A percentile compares a stretch with the other conserved stretches of the same genome.
These are phyloP conservation scores for Stegastes partitus DNA, from an alignment of 2,113 vertebrate genomes.

Conservation along the genomic window DNA sequence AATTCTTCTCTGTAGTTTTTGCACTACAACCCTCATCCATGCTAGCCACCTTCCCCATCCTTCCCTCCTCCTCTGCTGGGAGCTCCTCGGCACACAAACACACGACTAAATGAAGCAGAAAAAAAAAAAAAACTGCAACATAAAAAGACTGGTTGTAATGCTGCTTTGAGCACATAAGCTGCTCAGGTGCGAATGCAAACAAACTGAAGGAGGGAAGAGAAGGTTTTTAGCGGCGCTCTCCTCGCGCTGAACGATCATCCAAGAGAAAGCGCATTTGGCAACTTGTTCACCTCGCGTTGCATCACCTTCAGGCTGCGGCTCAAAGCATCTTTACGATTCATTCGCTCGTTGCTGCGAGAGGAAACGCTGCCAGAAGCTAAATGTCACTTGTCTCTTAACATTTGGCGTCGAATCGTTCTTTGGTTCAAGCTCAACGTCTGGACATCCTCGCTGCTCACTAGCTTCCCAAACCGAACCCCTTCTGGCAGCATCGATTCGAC, in stretches of 20 bases:
- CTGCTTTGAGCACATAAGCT: conserved; percentile 14
- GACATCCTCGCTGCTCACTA: no score
- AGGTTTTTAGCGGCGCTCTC: conserved; percentile 2
- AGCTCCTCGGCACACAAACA: conserved; percentile 27
- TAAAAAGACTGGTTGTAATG: conserved; percentile 20
- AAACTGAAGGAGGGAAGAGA: neutral
- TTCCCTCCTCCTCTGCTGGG: neutral
- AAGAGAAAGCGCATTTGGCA: conserved; percentile 22
- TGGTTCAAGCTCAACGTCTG: no score
- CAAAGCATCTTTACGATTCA: conserved; percentile 3
- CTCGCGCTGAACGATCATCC: conserved; percentile 11
- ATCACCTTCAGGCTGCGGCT: conserved; percentile 23
- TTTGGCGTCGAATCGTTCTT: neutral
- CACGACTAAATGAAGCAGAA: conserved; percentile 20
- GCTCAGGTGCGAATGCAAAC: conserved; percentile 33
- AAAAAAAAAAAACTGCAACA: conserved; percentile 16
- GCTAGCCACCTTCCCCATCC: neutral
- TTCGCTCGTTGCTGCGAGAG: neutral
- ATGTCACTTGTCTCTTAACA: conserved; percentile 4
- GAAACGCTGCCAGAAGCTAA: neutral
- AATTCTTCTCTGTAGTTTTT: conserved; percentile 67
- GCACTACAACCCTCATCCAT: conserved; percentile 19
- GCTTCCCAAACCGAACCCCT: no score
- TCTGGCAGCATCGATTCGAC: no score
- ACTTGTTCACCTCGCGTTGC: conserved; percentile 28